Base-by-base conservation (phyloP, 2,113 vertebrate genomes). In the Anhinga rufa region DNA sequence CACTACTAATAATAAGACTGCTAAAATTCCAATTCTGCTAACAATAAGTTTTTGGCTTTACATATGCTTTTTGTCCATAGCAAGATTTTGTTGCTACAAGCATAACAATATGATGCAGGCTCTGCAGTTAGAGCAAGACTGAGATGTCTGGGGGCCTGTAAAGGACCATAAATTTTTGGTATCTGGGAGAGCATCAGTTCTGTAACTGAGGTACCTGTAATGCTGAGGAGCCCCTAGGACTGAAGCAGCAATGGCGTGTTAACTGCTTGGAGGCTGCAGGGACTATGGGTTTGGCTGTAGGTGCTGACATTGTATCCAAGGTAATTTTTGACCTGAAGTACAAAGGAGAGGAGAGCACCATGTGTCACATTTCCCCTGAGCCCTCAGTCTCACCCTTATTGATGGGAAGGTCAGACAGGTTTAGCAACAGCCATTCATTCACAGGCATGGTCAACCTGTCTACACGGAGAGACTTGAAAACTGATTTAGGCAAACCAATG, bases 361-460 rank as follows among this genome's bases (percentile, higher is more conserved):
- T 46, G 55, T 93, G 88, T 51, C 64, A 78, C 72, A 32, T 90
- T 60, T 75, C 68, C 65, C 72, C 68, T 17, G 71, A 86, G 88
- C 77, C 72, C 85, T 88, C 72, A 51, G 44, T 58, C 48, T 92
- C 82, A 36, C 82, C 60, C 71, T 94, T 90, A 90, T 83, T 94
- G 93, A 96, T 88, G 85, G 70, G 68, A 88, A 94, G 82, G 92
- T 88, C 92, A 93, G 90, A 29, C 24, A 66, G 76, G 79, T 85
- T 93, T 77, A 88, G 83, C 55, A 52, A 68, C 40, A 91, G 82
- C 64, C 86, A 88, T 88, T 84, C 83, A 68, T 93, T 81, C 82
- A 86, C 57, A 61, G 69, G 19, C 80, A 77, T 71, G 71, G 82
- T 78, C 91, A 88, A 69, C 64, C 83, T 78, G 42, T 76, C 69